Evolutionary conservation across 2,888 invertebrate genomes (phyloP).

Genomic region (Onchidella celtica): DNA sequence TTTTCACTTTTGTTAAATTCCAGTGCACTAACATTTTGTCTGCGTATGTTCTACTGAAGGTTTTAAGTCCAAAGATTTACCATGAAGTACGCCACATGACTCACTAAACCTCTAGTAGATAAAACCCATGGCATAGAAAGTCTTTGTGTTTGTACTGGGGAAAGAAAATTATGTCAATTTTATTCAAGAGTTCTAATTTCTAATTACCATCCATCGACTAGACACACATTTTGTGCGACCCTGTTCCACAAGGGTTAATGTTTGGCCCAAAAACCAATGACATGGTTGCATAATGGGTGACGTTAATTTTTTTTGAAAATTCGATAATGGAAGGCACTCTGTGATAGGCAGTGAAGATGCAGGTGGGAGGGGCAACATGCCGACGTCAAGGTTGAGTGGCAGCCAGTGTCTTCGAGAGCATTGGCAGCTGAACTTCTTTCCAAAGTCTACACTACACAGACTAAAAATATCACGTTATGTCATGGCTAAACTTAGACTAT

Average conservation of each 20-base stretch:
- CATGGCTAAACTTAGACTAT: conserved; percentile 13
- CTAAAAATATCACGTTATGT: conserved; percentile 6
- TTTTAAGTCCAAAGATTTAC: too few relatives aligned
- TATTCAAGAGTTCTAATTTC: conserved; percentile 1
- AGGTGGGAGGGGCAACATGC: background rate
- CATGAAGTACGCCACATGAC: too few relatives aligned
- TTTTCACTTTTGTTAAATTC: too few relatives aligned
- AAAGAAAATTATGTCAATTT: background rate
- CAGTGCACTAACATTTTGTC: too few relatives aligned
- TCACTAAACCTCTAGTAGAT: conserved; percentile 5
- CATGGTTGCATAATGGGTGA: background rate
- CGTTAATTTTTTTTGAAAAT: background rate
- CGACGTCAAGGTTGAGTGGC: background rate
- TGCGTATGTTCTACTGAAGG: too few relatives aligned
- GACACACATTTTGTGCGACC: background rate
- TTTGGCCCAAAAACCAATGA: background rate
- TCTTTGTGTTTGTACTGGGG: conserved; percentile 14
- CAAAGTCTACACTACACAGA: too few relatives aligned
- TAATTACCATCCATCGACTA: background rate
- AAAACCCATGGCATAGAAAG: conserved; percentile 5
- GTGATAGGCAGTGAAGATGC: background rate
- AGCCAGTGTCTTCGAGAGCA: background rate
- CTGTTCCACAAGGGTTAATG: background rate
- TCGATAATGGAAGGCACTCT: background rate
- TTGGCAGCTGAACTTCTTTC: too few relatives aligned